Evolutionary conservation across 1,140 invertebrate genomes (phyloP).

Genomic region (Drosophila kepulauana): DNA sequence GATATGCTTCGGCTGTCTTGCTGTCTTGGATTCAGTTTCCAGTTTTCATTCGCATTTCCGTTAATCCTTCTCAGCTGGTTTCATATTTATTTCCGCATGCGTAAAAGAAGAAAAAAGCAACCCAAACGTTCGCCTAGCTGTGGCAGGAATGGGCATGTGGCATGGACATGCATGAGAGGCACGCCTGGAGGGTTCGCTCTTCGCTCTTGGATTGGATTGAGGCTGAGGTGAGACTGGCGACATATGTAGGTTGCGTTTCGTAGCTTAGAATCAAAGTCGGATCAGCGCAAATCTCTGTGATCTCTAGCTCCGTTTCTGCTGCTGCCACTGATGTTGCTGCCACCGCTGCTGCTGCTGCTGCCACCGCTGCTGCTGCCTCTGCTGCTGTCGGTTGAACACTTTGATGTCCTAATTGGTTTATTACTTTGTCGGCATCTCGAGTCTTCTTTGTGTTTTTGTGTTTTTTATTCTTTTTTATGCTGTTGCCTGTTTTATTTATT

Average conservation of each 20-base stretch:
- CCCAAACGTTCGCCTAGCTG: slow-evolving; percentile 11
- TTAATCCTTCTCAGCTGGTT: slow-evolving; percentile 10
- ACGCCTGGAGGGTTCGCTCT: neutral
- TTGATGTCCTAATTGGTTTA: slow-evolving; percentile 83
- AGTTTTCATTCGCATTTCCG: slow-evolving; percentile 5
- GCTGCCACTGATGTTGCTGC: slow-evolving; percentile 6
- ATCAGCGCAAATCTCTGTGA: slow-evolving; percentile 80
- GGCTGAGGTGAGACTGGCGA: slow-evolving; percentile 49
- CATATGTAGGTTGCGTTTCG: slow-evolving; percentile 79
- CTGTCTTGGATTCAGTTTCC: neutral
- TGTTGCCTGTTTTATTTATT: slow-evolving; percentile 81
- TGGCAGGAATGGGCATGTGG: slow-evolving; percentile 9
- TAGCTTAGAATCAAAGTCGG: slow-evolving; percentile 78
- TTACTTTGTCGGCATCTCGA: slow-evolving; percentile 82
- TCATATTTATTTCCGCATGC: slow-evolving; percentile 24
- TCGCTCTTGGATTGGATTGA: too few relatives aligned
- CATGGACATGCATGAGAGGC: slow-evolving; percentile 1
- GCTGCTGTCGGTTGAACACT: slow-evolving; percentile 80
- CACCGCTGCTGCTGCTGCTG: slow-evolving; percentile 18
- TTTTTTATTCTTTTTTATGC: slow-evolving; percentile 63
- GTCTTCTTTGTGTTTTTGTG: slow-evolving; percentile 65
- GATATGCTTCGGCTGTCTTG: neutral
- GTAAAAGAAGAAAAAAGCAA: neutral
- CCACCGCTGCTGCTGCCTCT: slow-evolving; percentile 41
- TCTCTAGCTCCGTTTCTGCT: slow-evolving; percentile 54